These are phyloP conservation scores for Thyatira batis DNA, from an alignment of 2,888 invertebrate genomes.

Conservation along the genomic window DNA sequence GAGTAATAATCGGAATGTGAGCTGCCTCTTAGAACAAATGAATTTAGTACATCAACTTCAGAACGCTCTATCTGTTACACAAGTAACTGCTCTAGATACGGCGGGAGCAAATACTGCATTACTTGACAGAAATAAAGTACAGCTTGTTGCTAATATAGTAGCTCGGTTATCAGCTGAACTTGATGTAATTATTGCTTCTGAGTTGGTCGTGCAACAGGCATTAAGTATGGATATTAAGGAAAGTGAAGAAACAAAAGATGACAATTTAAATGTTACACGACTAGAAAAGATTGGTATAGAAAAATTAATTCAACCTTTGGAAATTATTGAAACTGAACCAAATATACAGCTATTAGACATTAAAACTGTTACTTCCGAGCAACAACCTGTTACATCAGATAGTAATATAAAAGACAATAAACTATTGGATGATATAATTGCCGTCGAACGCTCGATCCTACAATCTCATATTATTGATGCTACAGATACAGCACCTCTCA, in stretches of 20 bases:
- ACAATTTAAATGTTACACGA: background rate
- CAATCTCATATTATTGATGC: background rate
- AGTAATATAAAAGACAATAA: background rate
- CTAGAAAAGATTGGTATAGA: background rate
- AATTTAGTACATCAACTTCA: slow-evolving; percentile 13
- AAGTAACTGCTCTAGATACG: slow-evolving; percentile 26
- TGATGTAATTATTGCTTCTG: background rate
- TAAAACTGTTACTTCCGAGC: background rate
- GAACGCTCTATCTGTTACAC: slow-evolving; percentile 27
- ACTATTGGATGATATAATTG: background rate
- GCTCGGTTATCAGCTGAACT: background rate
- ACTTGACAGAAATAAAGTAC: slow-evolving; percentile 15
- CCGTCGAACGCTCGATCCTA: background rate
- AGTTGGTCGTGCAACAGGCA: too few relatives aligned
- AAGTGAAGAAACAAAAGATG: background rate
- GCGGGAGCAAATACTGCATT: slow-evolving; percentile 14
- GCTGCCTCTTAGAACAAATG: background rate
- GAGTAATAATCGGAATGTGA: background rate
- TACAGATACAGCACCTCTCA: background rate
- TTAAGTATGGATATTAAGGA: background rate
- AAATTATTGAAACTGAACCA: background rate
- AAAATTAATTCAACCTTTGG: background rate
- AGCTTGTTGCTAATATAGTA: background rate
- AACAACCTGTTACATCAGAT: background rate
- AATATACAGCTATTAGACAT: background rate